phyloP scores from a whole-genome alignment of 2,797 vertebrate genomes.

The Microctenopoma lineatum region DNA sequence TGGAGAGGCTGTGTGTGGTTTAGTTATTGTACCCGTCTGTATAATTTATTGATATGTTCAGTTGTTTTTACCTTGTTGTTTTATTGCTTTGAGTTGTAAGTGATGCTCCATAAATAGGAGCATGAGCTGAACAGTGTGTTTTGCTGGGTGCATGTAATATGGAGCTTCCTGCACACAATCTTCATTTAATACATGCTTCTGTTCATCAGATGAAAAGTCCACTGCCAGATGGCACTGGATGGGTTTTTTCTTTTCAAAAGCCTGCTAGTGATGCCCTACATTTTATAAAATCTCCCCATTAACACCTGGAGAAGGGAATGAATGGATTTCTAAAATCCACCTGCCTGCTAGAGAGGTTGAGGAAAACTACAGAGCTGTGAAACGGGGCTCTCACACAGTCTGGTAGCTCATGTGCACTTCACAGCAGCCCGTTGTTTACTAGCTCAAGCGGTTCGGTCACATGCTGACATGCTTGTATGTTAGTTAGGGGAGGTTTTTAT shows the following conservation, averaged over 20 bases:
- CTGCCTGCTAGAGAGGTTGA: conserved; percentile 1
- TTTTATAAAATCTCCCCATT: conserved; percentile 14
- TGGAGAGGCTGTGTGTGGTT: not conserved
- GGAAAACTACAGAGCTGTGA: not conserved
- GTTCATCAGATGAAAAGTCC: not conserved
- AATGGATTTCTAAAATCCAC: conserved; percentile 19
- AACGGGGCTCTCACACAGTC: conserved; percentile 1
- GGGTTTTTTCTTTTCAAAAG: not conserved
- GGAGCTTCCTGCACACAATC: not conserved
- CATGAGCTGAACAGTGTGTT: not conserved
- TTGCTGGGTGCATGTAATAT: not conserved
- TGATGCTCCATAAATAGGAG: not conserved
- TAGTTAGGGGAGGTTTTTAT: not conserved
- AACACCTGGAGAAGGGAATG: conserved; percentile 23
- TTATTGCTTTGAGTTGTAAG: too few species aligned
- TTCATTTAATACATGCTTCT: not conserved
- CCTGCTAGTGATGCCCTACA: conserved; percentile 10
- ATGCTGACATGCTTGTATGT: not conserved
- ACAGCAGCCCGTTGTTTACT: conserved; percentile 24
- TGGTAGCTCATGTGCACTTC: conserved; percentile 4
- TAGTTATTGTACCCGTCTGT: too few species aligned
- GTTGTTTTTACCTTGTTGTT: too few species aligned
- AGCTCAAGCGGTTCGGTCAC: not conserved
- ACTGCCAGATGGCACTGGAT: conserved; percentile 8
- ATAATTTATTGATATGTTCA: too few species aligned